These are phyloP conservation scores for Dryocosmus kuriphilus DNA, from an alignment of 2,888 invertebrate genomes.

Conservation along the genomic window DNA sequence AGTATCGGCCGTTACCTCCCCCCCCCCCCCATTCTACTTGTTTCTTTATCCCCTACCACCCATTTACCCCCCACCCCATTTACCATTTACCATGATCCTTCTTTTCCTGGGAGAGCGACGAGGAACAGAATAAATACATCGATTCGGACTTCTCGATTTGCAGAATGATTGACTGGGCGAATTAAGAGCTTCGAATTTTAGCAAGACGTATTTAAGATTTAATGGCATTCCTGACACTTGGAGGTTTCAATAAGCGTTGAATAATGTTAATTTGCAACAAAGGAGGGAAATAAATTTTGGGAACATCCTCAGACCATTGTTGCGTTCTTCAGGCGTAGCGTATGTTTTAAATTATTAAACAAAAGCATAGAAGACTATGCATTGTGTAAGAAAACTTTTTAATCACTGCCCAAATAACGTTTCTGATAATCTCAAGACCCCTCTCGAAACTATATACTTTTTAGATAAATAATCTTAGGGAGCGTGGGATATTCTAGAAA, in stretches of 20 bases:
- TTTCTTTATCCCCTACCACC: constrained; percentile 1
- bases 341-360: too few species aligned
- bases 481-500: not conserved
- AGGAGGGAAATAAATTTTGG: too few species aligned
- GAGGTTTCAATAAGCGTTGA: constrained; percentile 8
- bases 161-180: constrained; percentile 13
- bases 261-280: not conserved
- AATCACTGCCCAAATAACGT: not conserved
- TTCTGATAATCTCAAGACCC: not conserved
- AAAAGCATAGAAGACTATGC: too few species aligned
- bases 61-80: constrained; percentile 44
- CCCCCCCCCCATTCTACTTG: constrained; percentile 41
- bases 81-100: constrained; percentile 28
- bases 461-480: not conserved
- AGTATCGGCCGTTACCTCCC: constrained; percentile 65
- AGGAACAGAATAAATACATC: constrained; percentile 35
- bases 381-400: not conserved
- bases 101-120: constrained; percentile 39
- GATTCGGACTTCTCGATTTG: constrained; percentile 48
- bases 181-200: not conserved
- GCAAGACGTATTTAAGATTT: not conserved
- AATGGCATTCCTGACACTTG: not conserved
- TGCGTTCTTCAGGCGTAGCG: too few species aligned
- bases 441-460: not conserved
- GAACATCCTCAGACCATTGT: too few species aligned